A percentile compares a stretch with the other conserved stretches of the same genome.
These are phyloP conservation scores for Drosophila meridiana DNA, from an alignment of 2,888 invertebrate species.

Conservation along the genomic window DNA sequence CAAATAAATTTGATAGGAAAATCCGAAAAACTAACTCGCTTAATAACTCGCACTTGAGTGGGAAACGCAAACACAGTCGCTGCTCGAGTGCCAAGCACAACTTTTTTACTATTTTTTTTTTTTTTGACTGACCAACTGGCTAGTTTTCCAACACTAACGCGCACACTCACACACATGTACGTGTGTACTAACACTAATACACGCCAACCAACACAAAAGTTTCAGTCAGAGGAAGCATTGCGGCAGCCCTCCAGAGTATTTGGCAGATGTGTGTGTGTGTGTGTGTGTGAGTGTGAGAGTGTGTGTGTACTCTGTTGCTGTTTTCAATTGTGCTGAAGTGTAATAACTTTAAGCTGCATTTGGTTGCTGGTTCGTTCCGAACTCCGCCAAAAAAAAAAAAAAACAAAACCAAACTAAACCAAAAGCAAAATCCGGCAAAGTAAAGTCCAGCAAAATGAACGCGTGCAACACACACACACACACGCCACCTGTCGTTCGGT, in stretches of 20 bases:
- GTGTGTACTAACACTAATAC: slow-evolving; percentile 14
- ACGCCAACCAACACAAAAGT: slow-evolving; percentile 21
- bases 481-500: slow-evolving; percentile 51
- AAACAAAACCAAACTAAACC: slow-evolving; percentile 42
- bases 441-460: slow-evolving; percentile 44
- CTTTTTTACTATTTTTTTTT: slow-evolving; percentile 21
- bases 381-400: slow-evolving; percentile 30
- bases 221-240: slow-evolving; percentile 22
- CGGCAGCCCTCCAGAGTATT: slow-evolving; percentile 37
- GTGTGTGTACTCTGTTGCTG: slow-evolving; percentile 35
- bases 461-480: slow-evolving; percentile 15
- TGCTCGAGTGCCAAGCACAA: slow-evolving; percentile 28
- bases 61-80: slow-evolving; percentile 62
- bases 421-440: slow-evolving; percentile 52
- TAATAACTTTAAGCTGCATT: slow-evolving; percentile 55
- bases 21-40: slow-evolving; percentile 69
- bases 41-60: slow-evolving; percentile 69
- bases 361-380: slow-evolving; percentile 15
- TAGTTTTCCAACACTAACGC: slow-evolving; percentile 17
- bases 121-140: slow-evolving; percentile 38
- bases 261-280: slow-evolving; percentile 4
- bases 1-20: slow-evolving; percentile 58
- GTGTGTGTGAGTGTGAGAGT: slow-evolving; percentile 3
- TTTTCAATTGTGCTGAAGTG: slow-evolving; percentile 56
- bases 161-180: slow-evolving; percentile 19